Evolutionary conservation across 2,888 invertebrate genomes (phyloP).

Genomic region (Trichopria drosophilae): DNA sequence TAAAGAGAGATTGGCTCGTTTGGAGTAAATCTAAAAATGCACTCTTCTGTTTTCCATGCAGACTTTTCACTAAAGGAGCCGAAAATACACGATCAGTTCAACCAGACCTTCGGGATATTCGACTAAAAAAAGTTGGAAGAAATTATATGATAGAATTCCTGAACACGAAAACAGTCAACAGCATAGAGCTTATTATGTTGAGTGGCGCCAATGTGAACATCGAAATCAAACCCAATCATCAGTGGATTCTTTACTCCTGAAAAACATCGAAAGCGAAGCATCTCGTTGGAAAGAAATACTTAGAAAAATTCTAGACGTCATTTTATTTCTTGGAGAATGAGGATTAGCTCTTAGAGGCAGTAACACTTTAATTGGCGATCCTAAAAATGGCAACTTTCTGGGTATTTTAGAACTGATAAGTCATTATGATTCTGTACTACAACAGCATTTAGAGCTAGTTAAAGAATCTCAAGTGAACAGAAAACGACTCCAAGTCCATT

Average conservation of each 20-base stretch:
- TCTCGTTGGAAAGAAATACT: not conserved
- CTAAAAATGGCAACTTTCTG: conserved; percentile 13
- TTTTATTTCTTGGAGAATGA: conserved; percentile 12
- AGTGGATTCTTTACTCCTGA: not conserved
- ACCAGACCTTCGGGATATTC: not conserved
- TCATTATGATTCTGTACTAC: too few relatives aligned
- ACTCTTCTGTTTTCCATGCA: not conserved
- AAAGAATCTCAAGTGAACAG: not conserved
- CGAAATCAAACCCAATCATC: not conserved
- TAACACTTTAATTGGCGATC: conserved; percentile 6
- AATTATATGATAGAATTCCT: conserved; percentile 2
- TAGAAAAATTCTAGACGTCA: not conserved
- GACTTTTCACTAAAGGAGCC: not conserved
- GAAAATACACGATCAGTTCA: not conserved
- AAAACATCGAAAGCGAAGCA: not conserved
- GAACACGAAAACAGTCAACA: not conserved
- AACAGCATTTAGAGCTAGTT: not conserved
- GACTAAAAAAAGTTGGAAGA: not conserved
- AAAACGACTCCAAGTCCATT: not conserved
- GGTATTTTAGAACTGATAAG: conserved; percentile 14
- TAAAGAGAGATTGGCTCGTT: not conserved
- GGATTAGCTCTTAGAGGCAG: conserved; percentile 8
- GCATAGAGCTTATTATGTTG: not conserved
- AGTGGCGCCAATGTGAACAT: not conserved
- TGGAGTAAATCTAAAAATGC: not conserved